Evolutionary conservation across 2,888 invertebrate genomes (phyloP).

Genomic region (Neoascia interrupta): DNA sequence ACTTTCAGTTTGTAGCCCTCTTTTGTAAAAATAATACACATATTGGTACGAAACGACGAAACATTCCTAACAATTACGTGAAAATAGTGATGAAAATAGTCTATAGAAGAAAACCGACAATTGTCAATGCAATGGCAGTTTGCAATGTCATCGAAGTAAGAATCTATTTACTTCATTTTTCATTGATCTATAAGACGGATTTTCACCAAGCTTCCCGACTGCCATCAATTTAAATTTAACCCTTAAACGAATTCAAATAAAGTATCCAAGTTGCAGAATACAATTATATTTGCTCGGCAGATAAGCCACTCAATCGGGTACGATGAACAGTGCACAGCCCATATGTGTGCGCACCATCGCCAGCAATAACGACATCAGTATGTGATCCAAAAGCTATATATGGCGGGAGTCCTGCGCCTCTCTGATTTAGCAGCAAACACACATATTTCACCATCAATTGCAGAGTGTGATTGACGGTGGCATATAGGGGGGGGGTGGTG

Average conservation of each 20-base stretch:
- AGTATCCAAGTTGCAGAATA: conserved; percentile 2
- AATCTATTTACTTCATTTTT: no score
- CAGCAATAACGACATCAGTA: not conserved
- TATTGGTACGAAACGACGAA: no score
- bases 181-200: no score
- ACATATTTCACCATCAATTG: conserved; percentile 66
- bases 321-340: conserved; percentile 28
- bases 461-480: conserved; percentile 52
- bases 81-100: no score
- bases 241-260: not conserved
- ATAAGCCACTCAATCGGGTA: conserved; percentile 41
- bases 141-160: no score
- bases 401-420: conserved; percentile 36
- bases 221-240: not conserved
- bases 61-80: no score
- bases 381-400: conserved; percentile 9
- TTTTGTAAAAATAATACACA: no score
- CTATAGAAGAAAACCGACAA: no score
- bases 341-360: not conserved
- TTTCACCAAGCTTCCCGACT: no score
- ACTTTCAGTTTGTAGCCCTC: no score
- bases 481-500: not conserved
- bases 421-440: conserved; percentile 61
- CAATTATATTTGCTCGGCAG: conserved; percentile 32
- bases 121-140: no score